Evolutionary conservation across 2,888 invertebrate species (phyloP), one percentile per base, ranked within the genome.

Genomic region (Dicyrtoma fusca): DNA sequence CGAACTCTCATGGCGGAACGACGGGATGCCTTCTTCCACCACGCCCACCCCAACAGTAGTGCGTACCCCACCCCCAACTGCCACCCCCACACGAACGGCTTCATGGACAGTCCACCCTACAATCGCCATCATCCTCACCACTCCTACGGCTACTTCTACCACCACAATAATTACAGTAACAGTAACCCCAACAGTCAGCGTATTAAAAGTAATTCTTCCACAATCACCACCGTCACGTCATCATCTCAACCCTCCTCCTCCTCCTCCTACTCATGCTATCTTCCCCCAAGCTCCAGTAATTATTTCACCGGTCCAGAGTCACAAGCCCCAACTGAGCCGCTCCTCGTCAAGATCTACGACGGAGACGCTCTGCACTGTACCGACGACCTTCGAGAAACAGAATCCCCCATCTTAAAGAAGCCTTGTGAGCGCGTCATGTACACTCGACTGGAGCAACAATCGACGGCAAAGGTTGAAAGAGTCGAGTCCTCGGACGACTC

Each of bases 401-500:
- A 26, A 8, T 5, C 4, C 8, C 34, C 21, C 17, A 34, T n/a
- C 45, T 5, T 19, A 23, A 59, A 57, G 34, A 19, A 34, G 0
- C 44, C 65, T 2, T 73, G 72, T 55, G 80, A 79, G 25, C 66
- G 78, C 10, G 80, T 79, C 2, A 53, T 75, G 49, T 72, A 76
- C 25, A 75, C 78, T 5, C 51, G 76, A 1, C 62, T 78, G 13
- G 80, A 79, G 61, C 74, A 78, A 5, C 76, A 76, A 42, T 74
- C 72, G 44, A 77, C 73, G n/a, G 78, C 80, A 0, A 74, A 73
- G 14, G 74, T 79, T 34, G 80, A 79, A 64, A 45, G 79, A 47
- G 79, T 79, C 10, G 79, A 80, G 51, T 77, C 77, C 13, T 78
- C 79, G 0, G 80, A 80, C 61, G 77, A 77, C 19, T 80, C 80